Base-by-base conservation (phyloP, 23 tunicate genomes). In the Aplidium turbinatum region DNA sequence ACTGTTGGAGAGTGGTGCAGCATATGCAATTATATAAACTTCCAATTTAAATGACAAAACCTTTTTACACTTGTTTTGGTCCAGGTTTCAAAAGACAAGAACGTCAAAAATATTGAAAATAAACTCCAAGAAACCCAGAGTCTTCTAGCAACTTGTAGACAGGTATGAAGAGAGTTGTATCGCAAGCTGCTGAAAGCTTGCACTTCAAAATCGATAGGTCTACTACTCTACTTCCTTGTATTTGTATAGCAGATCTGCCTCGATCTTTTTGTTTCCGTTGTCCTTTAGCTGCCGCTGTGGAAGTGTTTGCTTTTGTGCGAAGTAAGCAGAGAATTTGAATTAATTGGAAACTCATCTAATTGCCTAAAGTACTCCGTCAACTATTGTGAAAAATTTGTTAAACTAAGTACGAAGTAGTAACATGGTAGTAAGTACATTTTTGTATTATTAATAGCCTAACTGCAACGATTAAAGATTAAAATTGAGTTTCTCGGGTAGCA, bases 91-190 rank as follows among this genome's bases (percentile, higher is more conserved):
- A 79, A 67, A 57, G 72, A 65, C 7, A 73, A 55, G 30, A 42
- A 29, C 23, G 38, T 66, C 34, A 73, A 73, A 39, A 47, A 66
- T 19, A n/a, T 68, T 6, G 87, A 88, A 68, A 50, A 30, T 2
- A 87, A 87, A 30, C 26, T 87, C 45, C 73, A 73, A 65, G 77
- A 81, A 42, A 40, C 78, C 13, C 73, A 76, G 62, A 16, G 55
- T 9, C 52, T 70, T 33, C 58, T 80, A 21, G 38, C 25, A 20
- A 34, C 47, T 11, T 63, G 35, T 11, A 81, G 76, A 42, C 79
- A 81, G 74, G 94, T 87, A 60, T 5, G 60, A 11, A 16, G 9
- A 9, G 9, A 9, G 13, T 9, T 42, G 9, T 9, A 9, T 42
- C 16, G 13, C 16, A 9, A 9, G 48, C 16, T 42, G 9, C 48